These are phyloP conservation scores for Ornithoptera priamus DNA, from an alignment of 2,888 invertebrate species.

Conservation along the genomic window DNA sequence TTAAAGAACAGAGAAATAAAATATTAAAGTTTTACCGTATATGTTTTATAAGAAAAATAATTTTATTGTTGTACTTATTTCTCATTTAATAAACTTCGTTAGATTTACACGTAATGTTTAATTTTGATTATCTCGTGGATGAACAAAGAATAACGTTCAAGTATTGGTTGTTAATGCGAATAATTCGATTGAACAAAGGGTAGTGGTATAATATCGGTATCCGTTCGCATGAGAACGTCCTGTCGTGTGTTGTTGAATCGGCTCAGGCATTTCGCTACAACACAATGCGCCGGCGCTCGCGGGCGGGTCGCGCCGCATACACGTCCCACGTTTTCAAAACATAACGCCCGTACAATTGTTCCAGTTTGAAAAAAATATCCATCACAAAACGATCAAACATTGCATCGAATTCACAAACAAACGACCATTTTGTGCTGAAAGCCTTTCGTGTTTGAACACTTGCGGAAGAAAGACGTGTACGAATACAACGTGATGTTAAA, in stretches of 20 bases:
- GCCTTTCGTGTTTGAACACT: conserved; percentile 43
- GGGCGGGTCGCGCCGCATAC: conserved; percentile 49
- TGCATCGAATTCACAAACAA: conserved; percentile 68
- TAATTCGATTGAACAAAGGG: conserved; percentile 20
- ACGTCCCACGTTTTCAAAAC: conserved; percentile 72
- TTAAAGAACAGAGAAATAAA: conserved; percentile 32
- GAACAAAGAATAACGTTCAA: neutral
- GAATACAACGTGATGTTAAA: conserved; percentile 9
- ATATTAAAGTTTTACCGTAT: neutral
- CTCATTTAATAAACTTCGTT: conserved; percentile 19
- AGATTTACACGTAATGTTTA: conserved; percentile 11
- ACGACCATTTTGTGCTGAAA: conserved; percentile 42
- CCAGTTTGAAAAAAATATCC: conserved; percentile 62
- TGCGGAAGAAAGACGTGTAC: conserved; percentile 45
- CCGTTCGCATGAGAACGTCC: conserved; percentile 63
- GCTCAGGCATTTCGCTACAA: conserved; percentile 54
- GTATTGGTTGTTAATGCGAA: conserved; percentile 1
- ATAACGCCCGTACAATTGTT: conserved; percentile 68
- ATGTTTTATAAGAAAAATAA: conserved; percentile 13
- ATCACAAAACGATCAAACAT: conserved; percentile 73
- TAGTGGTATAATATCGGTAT: conserved; percentile 35
- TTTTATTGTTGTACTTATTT: conserved; percentile 24
- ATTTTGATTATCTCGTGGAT: conserved; percentile 1
- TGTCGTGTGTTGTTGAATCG: conserved; percentile 48
- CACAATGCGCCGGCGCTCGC: conserved; percentile 60